Evolutionary conservation across 2,888 invertebrate species (phyloP).

Genomic region (Torymus auratus): DNA sequence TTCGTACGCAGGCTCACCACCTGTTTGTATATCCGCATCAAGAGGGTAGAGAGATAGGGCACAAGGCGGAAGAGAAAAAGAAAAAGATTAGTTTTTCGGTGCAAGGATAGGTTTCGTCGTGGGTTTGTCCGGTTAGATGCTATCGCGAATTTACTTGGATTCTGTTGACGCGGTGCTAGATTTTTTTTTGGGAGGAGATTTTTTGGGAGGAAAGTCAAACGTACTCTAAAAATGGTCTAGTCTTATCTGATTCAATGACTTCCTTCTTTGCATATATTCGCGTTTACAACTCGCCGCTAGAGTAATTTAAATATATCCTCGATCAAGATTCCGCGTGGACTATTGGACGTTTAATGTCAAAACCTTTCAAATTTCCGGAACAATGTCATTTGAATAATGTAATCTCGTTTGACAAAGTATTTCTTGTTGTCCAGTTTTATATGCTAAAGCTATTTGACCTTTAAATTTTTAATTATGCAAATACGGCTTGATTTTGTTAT

Average conservation of each 20-base stretch:
- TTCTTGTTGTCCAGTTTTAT: background rate
- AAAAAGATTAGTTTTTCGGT: too few relatives aligned
- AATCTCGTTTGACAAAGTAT: background rate
- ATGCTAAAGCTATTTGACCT: too few relatives aligned
- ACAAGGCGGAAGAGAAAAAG: too few relatives aligned
- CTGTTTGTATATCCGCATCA: conserved; percentile 74
- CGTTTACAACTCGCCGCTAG: background rate
- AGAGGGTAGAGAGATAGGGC: too few relatives aligned
- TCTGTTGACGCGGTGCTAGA: too few relatives aligned
- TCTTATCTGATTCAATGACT: background rate
- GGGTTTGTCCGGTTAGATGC: too few relatives aligned
- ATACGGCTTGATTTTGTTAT: background rate
- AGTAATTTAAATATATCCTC: conserved; percentile 3
- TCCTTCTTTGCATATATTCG: background rate
- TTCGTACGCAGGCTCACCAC: conserved; percentile 93
- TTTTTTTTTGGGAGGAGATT: background rate
- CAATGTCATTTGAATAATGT: too few relatives aligned
- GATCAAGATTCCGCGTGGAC: background rate
- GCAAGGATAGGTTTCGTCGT: too few relatives aligned
- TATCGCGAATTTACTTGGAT: too few relatives aligned
- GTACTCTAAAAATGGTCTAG: background rate
- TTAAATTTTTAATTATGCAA: too few relatives aligned
- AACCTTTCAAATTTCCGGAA: too few relatives aligned
- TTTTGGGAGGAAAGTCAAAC: background rate
- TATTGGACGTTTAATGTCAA: too few relatives aligned